These are phyloP conservation scores for Apomyelois bistriatella DNA, from an alignment of 2,888 invertebrate species.

Conservation along the genomic window DNA sequence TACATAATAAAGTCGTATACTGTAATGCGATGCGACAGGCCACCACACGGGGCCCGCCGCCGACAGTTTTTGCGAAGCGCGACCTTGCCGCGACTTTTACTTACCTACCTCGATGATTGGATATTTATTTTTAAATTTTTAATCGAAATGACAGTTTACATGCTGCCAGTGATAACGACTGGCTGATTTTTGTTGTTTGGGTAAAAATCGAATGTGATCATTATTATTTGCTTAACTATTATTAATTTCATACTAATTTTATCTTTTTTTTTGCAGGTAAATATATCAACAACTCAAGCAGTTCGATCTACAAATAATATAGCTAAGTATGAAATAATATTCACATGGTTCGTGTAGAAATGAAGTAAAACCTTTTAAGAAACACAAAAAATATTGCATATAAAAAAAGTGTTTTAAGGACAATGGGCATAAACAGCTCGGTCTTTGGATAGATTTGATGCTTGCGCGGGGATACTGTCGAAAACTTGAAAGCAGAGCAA, in stretches of 20 bases:
- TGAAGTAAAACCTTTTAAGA: too few relatives aligned
- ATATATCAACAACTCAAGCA: conserved; percentile 13
- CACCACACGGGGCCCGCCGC: conserved; percentile 29
- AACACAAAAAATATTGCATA: background rate
- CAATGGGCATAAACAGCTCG: too few relatives aligned
- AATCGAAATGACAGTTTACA: conserved; percentile 29
- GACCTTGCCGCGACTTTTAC: conserved; percentile 44
- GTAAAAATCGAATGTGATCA: too few relatives aligned
- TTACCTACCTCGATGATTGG: conserved; percentile 44
- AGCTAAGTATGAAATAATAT: background rate
- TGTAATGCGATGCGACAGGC: conserved; percentile 42
- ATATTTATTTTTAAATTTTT: conserved; percentile 41
- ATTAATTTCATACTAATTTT: conserved; percentile 12
- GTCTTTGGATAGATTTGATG: too few relatives aligned
- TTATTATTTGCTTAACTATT: too few relatives aligned
- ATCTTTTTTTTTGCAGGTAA: conserved; percentile 41
- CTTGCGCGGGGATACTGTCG: too few relatives aligned
- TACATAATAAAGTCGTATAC: conserved; percentile 34
- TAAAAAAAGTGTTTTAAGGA: background rate
- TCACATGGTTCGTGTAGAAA: background rate
- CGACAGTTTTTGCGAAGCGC: conserved; percentile 38
- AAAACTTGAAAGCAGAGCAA: too few relatives aligned
- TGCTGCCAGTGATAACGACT: background rate
- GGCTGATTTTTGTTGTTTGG: too few relatives aligned
- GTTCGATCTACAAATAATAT: background rate